Evolutionary conservation across 2,797 vertebrate genomes (phyloP).

Genomic region (Morelia viridis): DNA sequence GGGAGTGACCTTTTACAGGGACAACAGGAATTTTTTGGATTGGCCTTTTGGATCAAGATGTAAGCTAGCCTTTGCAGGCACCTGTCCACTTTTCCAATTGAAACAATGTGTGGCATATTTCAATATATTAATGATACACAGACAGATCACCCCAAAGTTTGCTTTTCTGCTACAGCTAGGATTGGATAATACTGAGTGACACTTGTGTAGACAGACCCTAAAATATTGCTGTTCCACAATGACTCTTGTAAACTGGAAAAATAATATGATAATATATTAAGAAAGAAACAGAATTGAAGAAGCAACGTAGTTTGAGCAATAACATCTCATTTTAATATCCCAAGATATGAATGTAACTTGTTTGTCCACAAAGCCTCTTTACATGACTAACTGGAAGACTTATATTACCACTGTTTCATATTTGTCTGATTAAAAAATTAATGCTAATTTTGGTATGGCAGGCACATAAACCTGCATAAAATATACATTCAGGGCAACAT

Average conservation of each 20-base stretch:
- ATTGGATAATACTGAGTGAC: neutral
- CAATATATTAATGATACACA: neutral
- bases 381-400: neutral
- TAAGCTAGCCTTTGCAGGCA: neutral
- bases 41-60: neutral
- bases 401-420: neutral
- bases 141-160: neutral
- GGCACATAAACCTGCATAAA: neutral
- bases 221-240: neutral
- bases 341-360: neutral
- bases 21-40: neutral
- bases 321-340: neutral
- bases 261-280: neutral
- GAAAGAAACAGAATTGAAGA: neutral
- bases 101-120: neutral
- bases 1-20: no score
- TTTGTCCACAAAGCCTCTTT: neutral
- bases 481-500: neutral
- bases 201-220: neutral
- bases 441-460: neutral
- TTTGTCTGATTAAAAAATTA: neutral
- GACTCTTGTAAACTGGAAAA: neutral
- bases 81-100: neutral
- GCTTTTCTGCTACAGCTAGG: neutral
- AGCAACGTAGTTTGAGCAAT: neutral